Percentiles rank a stretch among this genome's conserved stretches.
phyloP scores from a whole-genome alignment of 2,113 vertebrate genomes.

The Tapirus terrestris region DNA sequence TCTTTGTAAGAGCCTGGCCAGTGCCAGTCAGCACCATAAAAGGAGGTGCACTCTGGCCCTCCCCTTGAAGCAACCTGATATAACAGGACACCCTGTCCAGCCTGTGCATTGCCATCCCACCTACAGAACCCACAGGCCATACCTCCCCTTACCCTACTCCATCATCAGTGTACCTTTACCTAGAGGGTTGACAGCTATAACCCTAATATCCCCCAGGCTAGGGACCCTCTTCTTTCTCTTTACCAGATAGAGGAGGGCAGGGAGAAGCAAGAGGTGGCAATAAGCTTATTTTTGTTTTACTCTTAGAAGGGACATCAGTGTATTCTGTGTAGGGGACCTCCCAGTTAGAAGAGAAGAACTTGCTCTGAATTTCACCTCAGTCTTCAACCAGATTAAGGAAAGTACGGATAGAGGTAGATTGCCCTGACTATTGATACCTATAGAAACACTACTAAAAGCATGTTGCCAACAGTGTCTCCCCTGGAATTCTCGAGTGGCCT shows the following conservation, averaged over 20 bases:
- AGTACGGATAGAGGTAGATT: not conserved
- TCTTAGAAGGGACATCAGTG: accelerated
- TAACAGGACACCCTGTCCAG: not conserved
- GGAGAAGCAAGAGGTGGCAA: not conserved
- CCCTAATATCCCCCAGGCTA: not conserved
- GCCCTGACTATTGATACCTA: not conserved
- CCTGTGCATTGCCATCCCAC: not conserved
- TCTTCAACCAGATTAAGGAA: not conserved
- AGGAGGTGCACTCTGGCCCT: not conserved
- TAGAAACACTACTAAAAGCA: not conserved
- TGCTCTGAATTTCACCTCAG: not conserved
- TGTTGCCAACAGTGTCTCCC: not conserved
- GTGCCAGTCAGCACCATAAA: not conserved
- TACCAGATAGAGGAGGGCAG: not conserved
- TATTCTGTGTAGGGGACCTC: not conserved
- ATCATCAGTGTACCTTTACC: not conserved
- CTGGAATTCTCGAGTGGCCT: not conserved
- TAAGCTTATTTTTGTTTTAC: not conserved
- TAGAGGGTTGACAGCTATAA: not conserved
- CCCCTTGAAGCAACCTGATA: not conserved
- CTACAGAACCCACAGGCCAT: not conserved
- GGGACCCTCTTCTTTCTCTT: not conserved
- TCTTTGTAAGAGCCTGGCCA: not conserved
- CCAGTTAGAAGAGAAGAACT: not conserved
- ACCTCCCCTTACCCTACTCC: not conserved